Evolutionary conservation across 2,797 vertebrate species (phyloP).

Genomic region (Tokudaia tokunoshimensis): DNA sequence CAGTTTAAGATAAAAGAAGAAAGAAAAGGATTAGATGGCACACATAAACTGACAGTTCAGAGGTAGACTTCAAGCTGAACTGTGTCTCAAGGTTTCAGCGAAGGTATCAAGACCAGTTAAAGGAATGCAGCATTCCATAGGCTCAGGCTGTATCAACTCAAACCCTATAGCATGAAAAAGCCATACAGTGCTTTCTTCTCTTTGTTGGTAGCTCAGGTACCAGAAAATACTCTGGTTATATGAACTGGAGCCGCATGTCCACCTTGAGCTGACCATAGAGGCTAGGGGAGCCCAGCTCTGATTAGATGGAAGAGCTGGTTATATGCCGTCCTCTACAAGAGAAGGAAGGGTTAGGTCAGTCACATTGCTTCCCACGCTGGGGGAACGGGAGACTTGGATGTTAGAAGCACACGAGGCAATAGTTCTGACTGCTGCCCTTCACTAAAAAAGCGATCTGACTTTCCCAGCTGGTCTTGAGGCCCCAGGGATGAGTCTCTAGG

Average conservation of each 20-base stretch:
- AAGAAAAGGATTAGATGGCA: background rate
- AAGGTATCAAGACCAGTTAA: background rate
- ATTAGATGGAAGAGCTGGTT: background rate
- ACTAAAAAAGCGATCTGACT: background rate
- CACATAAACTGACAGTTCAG: background rate
- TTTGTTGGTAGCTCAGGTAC: background rate
- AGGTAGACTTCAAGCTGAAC: background rate
- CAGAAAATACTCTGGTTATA: background rate
- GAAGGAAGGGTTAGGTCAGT: background rate
- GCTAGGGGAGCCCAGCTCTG: background rate
- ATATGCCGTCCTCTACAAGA: background rate
- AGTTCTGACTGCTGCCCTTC: background rate
- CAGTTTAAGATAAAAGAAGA: constrained; percentile 51
- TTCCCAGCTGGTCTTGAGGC: background rate
- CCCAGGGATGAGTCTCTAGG: background rate
- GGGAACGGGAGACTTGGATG: background rate
- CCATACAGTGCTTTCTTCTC: background rate
- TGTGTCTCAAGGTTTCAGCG: background rate
- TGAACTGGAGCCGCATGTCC: background rate
- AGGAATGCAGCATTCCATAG: background rate
- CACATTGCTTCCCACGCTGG: constrained; percentile 4
- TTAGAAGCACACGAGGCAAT: background rate
- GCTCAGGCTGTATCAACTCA: background rate
- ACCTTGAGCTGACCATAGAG: background rate
- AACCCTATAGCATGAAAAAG: background rate